A percentile compares a stretch with the other conserved stretches of the same genome.
Conservation (phyloP, 2,888 invertebrate genomes). For the Apodemia duryi region DNA sequence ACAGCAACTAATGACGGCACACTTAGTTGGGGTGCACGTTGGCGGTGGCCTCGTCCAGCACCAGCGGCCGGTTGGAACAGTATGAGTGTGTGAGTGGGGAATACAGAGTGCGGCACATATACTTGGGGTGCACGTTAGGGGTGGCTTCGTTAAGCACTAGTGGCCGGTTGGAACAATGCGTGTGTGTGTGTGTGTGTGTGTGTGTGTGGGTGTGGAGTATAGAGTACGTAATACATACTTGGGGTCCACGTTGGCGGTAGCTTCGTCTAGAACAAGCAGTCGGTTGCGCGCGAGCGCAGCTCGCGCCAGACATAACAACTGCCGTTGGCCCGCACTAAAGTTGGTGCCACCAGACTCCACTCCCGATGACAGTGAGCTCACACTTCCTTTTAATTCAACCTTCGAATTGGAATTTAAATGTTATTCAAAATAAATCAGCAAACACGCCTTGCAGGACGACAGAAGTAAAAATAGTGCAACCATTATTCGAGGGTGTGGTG, state of each 20-base stretch:
- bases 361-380: slow-evolving; percentile 78
- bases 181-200: too few relatives aligned
- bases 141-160: slow-evolving; percentile 95
- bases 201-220: too few relatives aligned
- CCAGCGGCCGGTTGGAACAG: too few relatives aligned
- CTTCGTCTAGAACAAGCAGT: slow-evolving; percentile 92
- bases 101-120: slow-evolving; percentile 25
- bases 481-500: too few relatives aligned
- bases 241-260: slow-evolving; percentile 94
- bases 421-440: too few relatives aligned
- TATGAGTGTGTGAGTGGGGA: too few relatives aligned
- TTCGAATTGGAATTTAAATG: slow-evolving; percentile 35
- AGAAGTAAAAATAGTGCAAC: too few relatives aligned
- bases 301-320: slow-evolving; percentile 91
- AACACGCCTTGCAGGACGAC: too few relatives aligned
- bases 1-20: too few relatives aligned
- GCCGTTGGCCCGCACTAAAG: slow-evolving; percentile 93
- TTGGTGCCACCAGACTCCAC: slow-evolving; percentile 89
- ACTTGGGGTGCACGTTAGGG: slow-evolving; percentile 93
- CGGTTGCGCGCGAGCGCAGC: slow-evolving; percentile 88
- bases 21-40: too few relatives aligned
- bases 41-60: too few relatives aligned
- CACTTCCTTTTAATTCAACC: slow-evolving; percentile 87
- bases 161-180: slow-evolving; percentile 76
- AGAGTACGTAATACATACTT: slow-evolving; percentile 65